phyloP scores from a whole-genome alignment of 2,888 invertebrate genomes.

The Synergus gifuensis region DNA sequence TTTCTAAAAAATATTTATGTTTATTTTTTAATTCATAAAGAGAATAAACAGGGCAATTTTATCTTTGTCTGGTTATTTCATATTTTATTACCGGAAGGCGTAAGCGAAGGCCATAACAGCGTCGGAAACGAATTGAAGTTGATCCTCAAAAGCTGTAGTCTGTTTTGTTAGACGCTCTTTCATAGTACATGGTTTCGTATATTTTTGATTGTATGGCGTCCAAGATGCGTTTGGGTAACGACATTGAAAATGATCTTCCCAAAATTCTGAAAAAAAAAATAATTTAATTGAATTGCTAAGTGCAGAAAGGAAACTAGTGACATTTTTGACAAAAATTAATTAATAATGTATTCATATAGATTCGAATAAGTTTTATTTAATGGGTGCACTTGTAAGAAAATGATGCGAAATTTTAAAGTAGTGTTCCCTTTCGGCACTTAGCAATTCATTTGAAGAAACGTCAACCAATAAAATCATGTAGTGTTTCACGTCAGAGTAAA shows the following conservation, averaged over 20 bases:
- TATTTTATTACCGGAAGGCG: slow-evolving; percentile 83
- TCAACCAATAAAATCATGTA: not conserved
- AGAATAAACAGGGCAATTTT: not conserved
- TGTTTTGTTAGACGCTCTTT: slow-evolving; percentile 86
- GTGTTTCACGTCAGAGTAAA: not conserved
- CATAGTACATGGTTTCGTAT: slow-evolving; percentile 86
- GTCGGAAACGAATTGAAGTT: slow-evolving; percentile 97
- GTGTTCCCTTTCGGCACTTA: too few relatives aligned
- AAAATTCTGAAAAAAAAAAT: slow-evolving; percentile 86
- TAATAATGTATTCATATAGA: too few relatives aligned
- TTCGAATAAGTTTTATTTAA: too few relatives aligned
- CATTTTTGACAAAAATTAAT: too few relatives aligned
- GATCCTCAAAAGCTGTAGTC: slow-evolving; percentile 93
- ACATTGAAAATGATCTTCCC: slow-evolving; percentile 96
- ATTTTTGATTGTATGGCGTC: slow-evolving; percentile 90
- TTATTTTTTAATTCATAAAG: not conserved
- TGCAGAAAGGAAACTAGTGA: too few relatives aligned
- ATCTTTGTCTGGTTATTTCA: not conserved
- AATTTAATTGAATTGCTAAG: not conserved
- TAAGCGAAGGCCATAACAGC: slow-evolving; percentile 97
- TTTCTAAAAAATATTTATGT: slow-evolving; percentile 79
- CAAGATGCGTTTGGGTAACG: slow-evolving; percentile 88
- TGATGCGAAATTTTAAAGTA: too few relatives aligned
- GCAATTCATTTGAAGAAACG: not conserved
- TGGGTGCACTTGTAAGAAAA: too few relatives aligned